phyloP scores from a whole-genome alignment of 2,113 vertebrate genomes.

The Galbula dea region DNA sequence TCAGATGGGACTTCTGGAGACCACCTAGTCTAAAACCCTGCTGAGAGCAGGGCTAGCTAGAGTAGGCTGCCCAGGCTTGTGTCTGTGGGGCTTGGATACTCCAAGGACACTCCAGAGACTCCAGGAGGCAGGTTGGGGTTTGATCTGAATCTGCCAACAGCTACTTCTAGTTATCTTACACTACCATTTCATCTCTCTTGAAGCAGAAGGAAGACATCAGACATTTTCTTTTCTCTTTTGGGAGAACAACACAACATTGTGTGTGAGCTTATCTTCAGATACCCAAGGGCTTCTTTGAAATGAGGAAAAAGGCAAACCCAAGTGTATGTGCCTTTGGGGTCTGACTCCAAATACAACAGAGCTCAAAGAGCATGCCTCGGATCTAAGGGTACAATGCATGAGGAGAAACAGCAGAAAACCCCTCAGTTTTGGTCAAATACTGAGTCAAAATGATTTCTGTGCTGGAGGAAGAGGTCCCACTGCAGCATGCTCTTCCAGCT shows the following conservation, averaged over 20 bases:
- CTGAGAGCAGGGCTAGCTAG: neutral
- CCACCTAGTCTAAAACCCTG: neutral
- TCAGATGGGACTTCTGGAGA: neutral
- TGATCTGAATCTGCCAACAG: neutral
- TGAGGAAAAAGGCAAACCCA: neutral
- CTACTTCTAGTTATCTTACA: neutral
- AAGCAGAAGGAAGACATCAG: neutral
- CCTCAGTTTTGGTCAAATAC: accelerated
- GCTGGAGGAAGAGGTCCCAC: neutral
- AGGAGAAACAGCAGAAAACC: neutral
- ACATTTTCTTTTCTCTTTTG: neutral
- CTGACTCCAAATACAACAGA: neutral
- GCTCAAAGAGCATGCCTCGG: neutral
- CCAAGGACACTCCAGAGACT: neutral
- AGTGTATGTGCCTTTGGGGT: accelerated
- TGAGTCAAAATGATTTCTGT: neutral
- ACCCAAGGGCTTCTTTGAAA: neutral
- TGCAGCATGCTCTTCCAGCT: neutral
- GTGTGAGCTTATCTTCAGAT: neutral
- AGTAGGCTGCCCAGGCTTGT: neutral
- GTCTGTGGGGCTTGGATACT: neutral
- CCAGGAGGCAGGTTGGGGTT: neutral
- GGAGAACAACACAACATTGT: neutral
- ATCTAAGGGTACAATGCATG: no score
- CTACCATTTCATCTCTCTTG: neutral